Evolutionary conservation across 2,888 invertebrate species (phyloP).

Genomic region (Netelia fuscicornis): DNA sequence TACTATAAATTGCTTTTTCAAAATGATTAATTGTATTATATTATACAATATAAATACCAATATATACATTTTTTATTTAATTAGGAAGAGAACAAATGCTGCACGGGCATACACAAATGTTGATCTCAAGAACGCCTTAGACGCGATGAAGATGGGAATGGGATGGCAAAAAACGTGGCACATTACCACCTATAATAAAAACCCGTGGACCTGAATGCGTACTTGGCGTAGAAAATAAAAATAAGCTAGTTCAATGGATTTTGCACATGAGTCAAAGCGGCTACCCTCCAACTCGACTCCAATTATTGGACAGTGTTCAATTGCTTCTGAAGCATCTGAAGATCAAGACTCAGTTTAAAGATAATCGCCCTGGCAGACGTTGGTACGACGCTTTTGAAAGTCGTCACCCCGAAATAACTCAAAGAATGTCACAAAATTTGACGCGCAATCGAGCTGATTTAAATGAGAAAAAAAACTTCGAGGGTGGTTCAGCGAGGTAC

Average conservation of each 20-base stretch:
- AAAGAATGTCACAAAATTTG: slow-evolving; percentile 74
- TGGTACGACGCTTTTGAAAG: slow-evolving; percentile 74
- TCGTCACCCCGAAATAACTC: slow-evolving; percentile 72
- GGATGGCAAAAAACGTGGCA: slow-evolving; percentile 31
- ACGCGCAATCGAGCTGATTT: slow-evolving; percentile 70
- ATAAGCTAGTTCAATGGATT: slow-evolving; percentile 71
- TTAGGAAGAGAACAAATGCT: not conserved
- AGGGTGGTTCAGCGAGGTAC: slow-evolving; percentile 74
- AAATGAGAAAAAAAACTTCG: slow-evolving; percentile 69
- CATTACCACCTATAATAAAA: slow-evolving; percentile 16
- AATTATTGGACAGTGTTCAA: slow-evolving; percentile 71
- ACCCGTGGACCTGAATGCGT: slow-evolving; percentile 36
- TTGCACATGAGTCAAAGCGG: slow-evolving; percentile 68
- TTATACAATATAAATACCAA: slow-evolving; percentile 10
- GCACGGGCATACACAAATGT: not conserved
- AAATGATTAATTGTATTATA: slow-evolving; percentile 14
- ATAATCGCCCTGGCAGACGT: slow-evolving; percentile 75
- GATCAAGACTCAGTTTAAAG: slow-evolving; percentile 69
- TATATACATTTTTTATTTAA: slow-evolving; percentile 48
- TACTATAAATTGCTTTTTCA: slow-evolving; percentile 13
- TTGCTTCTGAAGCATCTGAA: slow-evolving; percentile 64
- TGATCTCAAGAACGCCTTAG: slow-evolving; percentile 30
- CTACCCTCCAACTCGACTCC: slow-evolving; percentile 72
- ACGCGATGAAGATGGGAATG: slow-evolving; percentile 17
- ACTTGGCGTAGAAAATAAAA: slow-evolving; percentile 47